Evolutionary conservation across 2,888 invertebrate genomes (phyloP), one percentile per base, ranked within the genome.

Genomic region (Lochmaea crataegi): DNA sequence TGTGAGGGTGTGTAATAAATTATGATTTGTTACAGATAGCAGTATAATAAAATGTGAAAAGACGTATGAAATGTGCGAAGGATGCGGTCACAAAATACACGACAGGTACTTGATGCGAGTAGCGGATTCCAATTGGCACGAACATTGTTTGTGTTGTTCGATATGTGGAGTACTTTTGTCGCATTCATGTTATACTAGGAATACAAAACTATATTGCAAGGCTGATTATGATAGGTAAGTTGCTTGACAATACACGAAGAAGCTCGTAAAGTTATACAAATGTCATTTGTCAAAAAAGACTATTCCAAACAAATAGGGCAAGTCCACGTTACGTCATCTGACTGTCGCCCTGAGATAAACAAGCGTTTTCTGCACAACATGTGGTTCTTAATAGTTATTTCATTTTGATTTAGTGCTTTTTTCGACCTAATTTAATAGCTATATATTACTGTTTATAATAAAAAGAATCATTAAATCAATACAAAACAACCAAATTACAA

Each of bases 171-270:
- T 93, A 72, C 94, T 94, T 22, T 92, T 99, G 72, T 93, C 94
- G 71, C 95, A 96, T 87, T 96, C 97, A 80, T 99, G 99, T 89
- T 98, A 96, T 89, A 94, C 95, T 70, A 92, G 97, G 80, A 96
- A 97, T 84, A 93, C 96, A 81, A 96, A 97, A 86, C 91, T 99
- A 67, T 99, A 97, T 90, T 99, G 99, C 89, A 96, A 97, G 86
- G 92, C 94, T 75, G 99, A 99, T 88, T 99, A 99, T 88, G 97
- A 98, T 89, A 94, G 95, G 96, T 96, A 89, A 90, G n/a, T n/a
- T n/a, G n/a, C n/a, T n/a, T n/a, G n/a, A n/a, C n/a, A n/a, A n/a
- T n/a, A n/a, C n/a, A n/a, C n/a, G n/a, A n/a, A n/a, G n/a, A n/a
- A n/a, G 86, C 56, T n/a, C 32, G 32, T 32, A 7, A 32, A 32